Conservation (phyloP, 2,888 invertebrate genomes). For the Antheraea yamamai region DNA sequence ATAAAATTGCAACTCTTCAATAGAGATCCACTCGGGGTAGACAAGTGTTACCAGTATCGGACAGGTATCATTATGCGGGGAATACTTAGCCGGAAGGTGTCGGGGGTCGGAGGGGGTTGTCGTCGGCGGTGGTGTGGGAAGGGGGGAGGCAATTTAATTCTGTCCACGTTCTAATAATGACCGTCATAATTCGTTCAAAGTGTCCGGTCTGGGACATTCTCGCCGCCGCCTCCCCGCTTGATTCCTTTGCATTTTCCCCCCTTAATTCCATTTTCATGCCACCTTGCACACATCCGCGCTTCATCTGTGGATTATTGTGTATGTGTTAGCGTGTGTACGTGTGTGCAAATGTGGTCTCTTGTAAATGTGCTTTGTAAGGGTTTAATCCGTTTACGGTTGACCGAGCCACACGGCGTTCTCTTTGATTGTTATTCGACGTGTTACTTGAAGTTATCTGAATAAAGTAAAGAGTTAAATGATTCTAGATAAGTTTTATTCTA, state of each 20-base stretch:
- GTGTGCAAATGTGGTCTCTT: conserved; percentile 10
- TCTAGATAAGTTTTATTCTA: not conserved
- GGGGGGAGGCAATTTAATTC: conserved; percentile 83
- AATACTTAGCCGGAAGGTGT: conserved; percentile 76
- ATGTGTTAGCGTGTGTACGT: conserved; percentile 36
- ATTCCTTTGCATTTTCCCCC: conserved; percentile 80
- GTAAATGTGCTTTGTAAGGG: conserved; percentile 18
- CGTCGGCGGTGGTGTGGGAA: conserved; percentile 39
- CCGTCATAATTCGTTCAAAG: conserved; percentile 85
- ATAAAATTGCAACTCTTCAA: conserved; percentile 36
- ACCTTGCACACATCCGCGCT: conserved; percentile 77
- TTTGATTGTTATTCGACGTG: conserved; percentile 14
- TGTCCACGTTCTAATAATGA: conserved; percentile 85
- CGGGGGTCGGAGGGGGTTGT: conserved; percentile 32
- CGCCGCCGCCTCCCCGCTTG: conserved; percentile 51
- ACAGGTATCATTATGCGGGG: conserved; percentile 80
- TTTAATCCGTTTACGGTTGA: conserved; percentile 16
- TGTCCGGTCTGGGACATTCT: conserved; percentile 82
- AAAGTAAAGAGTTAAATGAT: not conserved
- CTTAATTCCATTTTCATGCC: conserved; percentile 81
- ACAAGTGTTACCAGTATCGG: conserved; percentile 73
- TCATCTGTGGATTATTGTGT: conserved; percentile 53
- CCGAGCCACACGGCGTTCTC: not conserved
- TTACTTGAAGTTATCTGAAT: conserved; percentile 7
- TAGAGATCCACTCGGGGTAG: conserved; percentile 54